phyloP scores from a whole-genome alignment of 1,140 invertebrate genomes.

The Daktulosphaira vitifoliae region DNA sequence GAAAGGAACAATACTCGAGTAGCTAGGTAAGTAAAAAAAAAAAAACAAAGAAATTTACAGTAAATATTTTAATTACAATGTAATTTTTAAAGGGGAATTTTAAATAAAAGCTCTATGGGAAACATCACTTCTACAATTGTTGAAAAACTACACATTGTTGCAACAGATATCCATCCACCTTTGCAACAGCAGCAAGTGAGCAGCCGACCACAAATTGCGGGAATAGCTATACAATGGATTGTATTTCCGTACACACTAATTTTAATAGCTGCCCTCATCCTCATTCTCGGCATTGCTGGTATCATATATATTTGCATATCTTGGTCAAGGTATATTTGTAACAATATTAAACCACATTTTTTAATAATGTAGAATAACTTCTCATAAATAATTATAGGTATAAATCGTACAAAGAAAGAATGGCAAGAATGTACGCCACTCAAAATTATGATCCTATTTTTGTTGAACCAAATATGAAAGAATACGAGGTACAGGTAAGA shows the following conservation, averaged over 20 bases:
- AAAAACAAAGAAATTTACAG: no score
- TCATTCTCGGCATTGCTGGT: slow-evolving; percentile 71
- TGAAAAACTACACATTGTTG: slow-evolving; percentile 53
- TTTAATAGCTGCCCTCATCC: slow-evolving; percentile 74
- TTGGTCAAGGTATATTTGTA: slow-evolving; percentile 68
- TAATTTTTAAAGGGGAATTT: slow-evolving; percentile 37
- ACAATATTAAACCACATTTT: no score
- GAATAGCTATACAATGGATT: slow-evolving; percentile 56
- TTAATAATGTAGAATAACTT: neutral
- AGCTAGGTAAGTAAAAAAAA: slow-evolving; percentile 52
- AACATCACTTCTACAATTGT: slow-evolving; percentile 60
- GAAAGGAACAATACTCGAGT: slow-evolving; percentile 59
- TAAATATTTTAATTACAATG: no score
- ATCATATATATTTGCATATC: slow-evolving; percentile 87
- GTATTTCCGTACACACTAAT: slow-evolving; percentile 80
- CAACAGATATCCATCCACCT: slow-evolving; percentile 59
- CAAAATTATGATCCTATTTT: slow-evolving; percentile 72
- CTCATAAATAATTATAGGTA: slow-evolving; percentile 49
- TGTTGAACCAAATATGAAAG: slow-evolving; percentile 66
- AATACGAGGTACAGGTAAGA: slow-evolving; percentile 68
- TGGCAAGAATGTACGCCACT: slow-evolving; percentile 61
- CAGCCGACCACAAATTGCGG: slow-evolving; percentile 46
- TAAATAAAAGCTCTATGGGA: slow-evolving; percentile 44
- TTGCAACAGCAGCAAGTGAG: slow-evolving; percentile 45
- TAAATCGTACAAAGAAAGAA: slow-evolving; percentile 68